Percentiles rank a stretch among this genome's conserved stretches.
Evolutionary conservation across 2,888 invertebrate species (phyloP).

Genomic region (Oscheius sp.): DNA sequence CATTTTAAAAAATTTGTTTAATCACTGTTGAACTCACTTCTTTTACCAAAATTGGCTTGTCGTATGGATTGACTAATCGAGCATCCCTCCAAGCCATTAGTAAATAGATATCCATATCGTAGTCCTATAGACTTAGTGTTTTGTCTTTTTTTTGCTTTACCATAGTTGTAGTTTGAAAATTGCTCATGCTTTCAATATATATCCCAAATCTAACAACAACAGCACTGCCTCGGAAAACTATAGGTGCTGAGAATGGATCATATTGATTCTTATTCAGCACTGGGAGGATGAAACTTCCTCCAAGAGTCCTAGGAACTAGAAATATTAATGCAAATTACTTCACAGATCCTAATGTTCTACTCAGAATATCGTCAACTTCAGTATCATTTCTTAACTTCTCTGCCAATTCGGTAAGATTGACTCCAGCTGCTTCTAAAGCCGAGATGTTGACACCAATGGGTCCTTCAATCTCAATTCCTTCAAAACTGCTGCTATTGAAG

Average conservation of each 20-base stretch:
- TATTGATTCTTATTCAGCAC: constrained; percentile 68
- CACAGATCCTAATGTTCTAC: constrained; percentile 56
- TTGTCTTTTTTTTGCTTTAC: constrained; percentile 34
- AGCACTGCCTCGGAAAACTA: constrained; percentile 64
- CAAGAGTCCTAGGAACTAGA: constrained; percentile 50
- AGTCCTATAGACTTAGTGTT: constrained; percentile 54
- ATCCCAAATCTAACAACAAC: constrained; percentile 69
- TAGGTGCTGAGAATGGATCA: constrained; percentile 68
- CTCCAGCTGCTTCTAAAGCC: constrained; percentile 62
- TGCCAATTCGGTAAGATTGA: constrained; percentile 67
- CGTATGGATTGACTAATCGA: constrained; percentile 65
- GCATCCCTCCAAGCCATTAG: constrained; percentile 69
- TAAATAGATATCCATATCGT: constrained; percentile 70
- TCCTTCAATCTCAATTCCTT: constrained; percentile 67
- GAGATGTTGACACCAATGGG: constrained; percentile 69
- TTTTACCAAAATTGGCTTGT: constrained; percentile 68
- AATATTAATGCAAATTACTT: constrained; percentile 39
- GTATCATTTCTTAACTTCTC: constrained; percentile 69
- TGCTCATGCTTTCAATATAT: constrained; percentile 70
- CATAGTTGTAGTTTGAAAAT: constrained; percentile 69
- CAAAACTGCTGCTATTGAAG: constrained; percentile 66
- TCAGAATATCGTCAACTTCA: constrained; percentile 68
- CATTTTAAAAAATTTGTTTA: background rate
- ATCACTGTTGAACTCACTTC: constrained; percentile 34
- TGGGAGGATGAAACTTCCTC: constrained; percentile 65